Evolutionary conservation across 23 tunicate genomes (phyloP), one percentile per base, ranked within the genome.

Genomic region (Halocynthia aurantium): DNA sequence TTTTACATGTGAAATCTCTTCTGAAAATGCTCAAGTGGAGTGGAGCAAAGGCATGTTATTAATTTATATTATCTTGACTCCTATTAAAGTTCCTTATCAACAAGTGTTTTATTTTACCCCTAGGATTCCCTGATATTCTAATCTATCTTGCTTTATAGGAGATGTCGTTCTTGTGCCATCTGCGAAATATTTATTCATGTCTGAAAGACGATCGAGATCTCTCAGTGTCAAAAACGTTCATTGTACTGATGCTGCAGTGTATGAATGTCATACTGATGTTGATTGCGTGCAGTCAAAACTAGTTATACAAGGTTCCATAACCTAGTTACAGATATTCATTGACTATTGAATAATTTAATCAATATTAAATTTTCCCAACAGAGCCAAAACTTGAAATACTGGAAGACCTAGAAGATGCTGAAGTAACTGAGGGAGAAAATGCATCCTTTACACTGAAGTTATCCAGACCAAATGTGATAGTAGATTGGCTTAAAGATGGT

Each of bases 401-500:
- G 51, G 87, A 83, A 68, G 81, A 60, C 8, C 56, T 83, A 5
- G 51, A 56, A 8, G 81, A 83, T 58, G 87, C 76, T 62, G 68
- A 52, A 56, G 66, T 69, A 8, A 58, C 55, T 22, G 81, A 65
- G 70, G 81, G 76, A 8, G 87, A 68, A 67, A 55, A 22, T 7
- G 87, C 87, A 7, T 61, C 60, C 13, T 83, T 83, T 63, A 55
- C 61, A 7, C 55, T 77, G 58, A 83, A 69, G 67, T 52, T 83
- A 22, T 73, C 80, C 22, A 52, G 19, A 56, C 53, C 81, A 15
- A 57, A 76, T 68, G 70, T 76, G 18, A 10, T 65, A 7, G 81
- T 83, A 20, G 53, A 50, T 55, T 83, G 87, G 87, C 22, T 70
- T 17, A 83, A 57, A 67, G 76, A 83, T 20, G 70, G 80, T 9